Percentiles rank a stretch among this genome's conserved stretches.
Evolutionary conservation across 2,888 invertebrate genomes (phyloP).

Genomic region (Amiota mariae): DNA sequence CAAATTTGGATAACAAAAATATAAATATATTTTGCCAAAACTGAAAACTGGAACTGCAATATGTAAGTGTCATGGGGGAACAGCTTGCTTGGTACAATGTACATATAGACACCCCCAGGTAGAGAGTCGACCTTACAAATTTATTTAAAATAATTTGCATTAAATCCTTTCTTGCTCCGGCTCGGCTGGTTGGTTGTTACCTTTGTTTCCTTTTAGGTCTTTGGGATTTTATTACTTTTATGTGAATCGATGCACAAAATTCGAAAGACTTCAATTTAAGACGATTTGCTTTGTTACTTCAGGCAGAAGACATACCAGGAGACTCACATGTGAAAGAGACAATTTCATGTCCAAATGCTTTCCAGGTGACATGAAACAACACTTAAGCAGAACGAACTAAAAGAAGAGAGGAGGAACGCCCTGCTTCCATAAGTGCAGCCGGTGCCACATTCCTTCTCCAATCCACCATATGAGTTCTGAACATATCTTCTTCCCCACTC

Average conservation of each 20-base stretch:
- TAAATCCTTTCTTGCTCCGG: conserved; percentile 55
- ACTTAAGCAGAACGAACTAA: conserved; percentile 67
- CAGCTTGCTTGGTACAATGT: background rate
- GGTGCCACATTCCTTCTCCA: conserved; percentile 27
- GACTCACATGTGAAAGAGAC: conserved; percentile 59
- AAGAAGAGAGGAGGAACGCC: conserved; percentile 21
- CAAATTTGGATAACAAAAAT: background rate
- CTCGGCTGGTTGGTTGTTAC: conserved; percentile 7
- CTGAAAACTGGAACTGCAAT: conserved; percentile 2
- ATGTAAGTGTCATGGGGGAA: background rate
- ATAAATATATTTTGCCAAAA: conserved; percentile 20
- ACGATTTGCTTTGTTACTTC: conserved; percentile 47
- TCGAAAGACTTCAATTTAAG: conserved; percentile 59
- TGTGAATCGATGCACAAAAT: conserved; percentile 54
- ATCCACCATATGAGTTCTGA: too few relatives aligned
- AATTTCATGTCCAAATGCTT: conserved; percentile 74
- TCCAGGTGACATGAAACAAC: conserved; percentile 75
- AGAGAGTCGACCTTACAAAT: conserved; percentile 54
- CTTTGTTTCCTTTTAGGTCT: conserved; percentile 29
- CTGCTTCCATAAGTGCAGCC: conserved; percentile 52
- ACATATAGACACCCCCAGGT: conserved; percentile 23
- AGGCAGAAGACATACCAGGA: conserved; percentile 40
- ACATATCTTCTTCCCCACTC: background rate
- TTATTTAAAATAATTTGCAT: conserved; percentile 70
- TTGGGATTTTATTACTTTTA: conserved; percentile 64